phyloP scores from a whole-genome alignment of 2,113 vertebrate species.

The Silurus glanis region DNA sequence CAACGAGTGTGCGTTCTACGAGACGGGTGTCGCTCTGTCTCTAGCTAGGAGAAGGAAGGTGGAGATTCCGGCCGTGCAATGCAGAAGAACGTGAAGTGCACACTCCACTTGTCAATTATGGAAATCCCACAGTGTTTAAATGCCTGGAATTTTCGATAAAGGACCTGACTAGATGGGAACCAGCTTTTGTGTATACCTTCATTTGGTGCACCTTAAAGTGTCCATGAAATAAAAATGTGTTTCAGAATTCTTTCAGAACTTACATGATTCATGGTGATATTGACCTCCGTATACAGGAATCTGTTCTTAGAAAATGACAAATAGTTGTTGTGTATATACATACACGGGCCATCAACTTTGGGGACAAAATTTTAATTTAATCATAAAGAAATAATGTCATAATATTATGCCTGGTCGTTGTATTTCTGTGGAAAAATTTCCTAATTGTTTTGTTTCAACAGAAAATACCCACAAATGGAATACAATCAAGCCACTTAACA shows the following conservation, averaged over 20 bases:
- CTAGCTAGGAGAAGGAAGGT: slow-evolving; percentile 60
- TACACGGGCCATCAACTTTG: too few species aligned
- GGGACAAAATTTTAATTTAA: too few species aligned
- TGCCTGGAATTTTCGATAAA: background rate
- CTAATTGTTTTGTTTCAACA: background rate
- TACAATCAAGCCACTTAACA: background rate
- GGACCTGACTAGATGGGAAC: background rate
- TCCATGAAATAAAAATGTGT: background rate
- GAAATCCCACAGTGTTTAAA: background rate
- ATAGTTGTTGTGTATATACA: too few species aligned
- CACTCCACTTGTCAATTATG: background rate
- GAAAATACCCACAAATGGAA: background rate
- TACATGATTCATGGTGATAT: background rate
- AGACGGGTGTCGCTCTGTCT: slow-evolving; percentile 72
- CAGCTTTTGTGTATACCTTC: background rate
- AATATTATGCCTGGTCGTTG: too few species aligned
- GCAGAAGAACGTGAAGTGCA: slow-evolving; percentile 53
- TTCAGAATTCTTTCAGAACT: background rate
- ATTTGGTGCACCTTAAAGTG: background rate
- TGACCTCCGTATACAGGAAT: background rate
- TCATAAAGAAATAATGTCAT: too few species aligned
- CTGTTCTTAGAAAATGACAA: background rate
- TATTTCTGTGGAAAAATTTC: background rate
- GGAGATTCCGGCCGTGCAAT: slow-evolving; percentile 63
- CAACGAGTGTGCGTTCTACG: slow-evolving; percentile 76